Evolutionary conservation across 2,888 invertebrate species (phyloP).

Genomic region (Lottia scabra): DNA sequence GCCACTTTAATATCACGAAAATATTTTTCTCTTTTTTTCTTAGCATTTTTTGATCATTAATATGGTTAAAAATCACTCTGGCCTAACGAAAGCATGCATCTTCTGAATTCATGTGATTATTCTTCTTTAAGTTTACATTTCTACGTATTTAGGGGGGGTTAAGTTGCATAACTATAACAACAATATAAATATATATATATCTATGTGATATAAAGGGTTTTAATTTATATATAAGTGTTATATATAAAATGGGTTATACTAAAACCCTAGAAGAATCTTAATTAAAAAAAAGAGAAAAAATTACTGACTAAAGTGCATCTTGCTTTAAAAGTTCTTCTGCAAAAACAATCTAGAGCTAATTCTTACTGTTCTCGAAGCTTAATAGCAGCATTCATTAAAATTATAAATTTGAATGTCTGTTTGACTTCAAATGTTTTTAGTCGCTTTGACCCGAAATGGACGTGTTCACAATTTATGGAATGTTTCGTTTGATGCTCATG

Average conservation of each 20-base stretch:
- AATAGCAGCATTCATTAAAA: too few species aligned
- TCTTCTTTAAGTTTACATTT: too few species aligned
- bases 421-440: not conserved
- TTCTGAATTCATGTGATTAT: not conserved
- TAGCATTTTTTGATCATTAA: not conserved
- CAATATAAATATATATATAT: not conserved
- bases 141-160: too few species aligned
- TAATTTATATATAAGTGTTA: not conserved
- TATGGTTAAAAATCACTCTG: not conserved
- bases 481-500: not conserved
- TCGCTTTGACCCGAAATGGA: not conserved
- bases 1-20: too few species aligned
- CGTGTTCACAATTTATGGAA: not conserved
- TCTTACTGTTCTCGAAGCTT: not conserved
- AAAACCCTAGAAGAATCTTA: too few species aligned
- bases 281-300: too few species aligned
- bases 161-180: not conserved
- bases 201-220: not conserved
- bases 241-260: too few species aligned
- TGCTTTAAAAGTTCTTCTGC: too few species aligned
- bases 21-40: too few species aligned
- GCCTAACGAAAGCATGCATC: conserved; percentile 3
- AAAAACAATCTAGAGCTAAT: not conserved
- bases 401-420: too few species aligned
- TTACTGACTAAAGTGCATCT: too few species aligned